A percentile compares a stretch with the other conserved stretches of the same genome.
Evolutionary conservation across 2,888 invertebrate genomes (phyloP).

Genomic region (Callyntrura sp.): DNA sequence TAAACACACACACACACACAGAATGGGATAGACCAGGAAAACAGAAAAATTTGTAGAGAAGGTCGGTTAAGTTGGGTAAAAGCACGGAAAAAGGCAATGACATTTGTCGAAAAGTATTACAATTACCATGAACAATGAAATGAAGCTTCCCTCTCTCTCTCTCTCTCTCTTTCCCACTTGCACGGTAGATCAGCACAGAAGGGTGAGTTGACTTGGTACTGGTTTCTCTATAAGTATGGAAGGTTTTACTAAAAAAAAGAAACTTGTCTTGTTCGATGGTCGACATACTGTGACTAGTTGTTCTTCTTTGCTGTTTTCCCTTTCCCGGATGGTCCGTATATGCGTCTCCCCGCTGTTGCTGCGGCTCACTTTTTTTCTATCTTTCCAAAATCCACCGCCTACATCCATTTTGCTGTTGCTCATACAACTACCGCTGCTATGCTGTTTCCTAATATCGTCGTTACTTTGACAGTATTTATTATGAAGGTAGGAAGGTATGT

Average conservation of each 20-base stretch:
- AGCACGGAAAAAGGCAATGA: conserved; percentile 77
- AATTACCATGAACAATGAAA: conserved; percentile 71
- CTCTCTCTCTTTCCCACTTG: background rate
- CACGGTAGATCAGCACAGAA: too few species aligned
- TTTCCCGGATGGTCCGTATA: conserved; percentile 23
- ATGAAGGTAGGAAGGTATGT: too few species aligned
- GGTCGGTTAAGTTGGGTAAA: conserved; percentile 60
- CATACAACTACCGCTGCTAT: too few species aligned
- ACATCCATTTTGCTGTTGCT: background rate
- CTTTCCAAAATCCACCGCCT: background rate
- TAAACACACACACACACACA: too few species aligned
- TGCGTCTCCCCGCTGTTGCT: background rate
- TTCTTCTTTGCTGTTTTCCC: background rate
- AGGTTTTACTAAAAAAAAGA: too few species aligned
- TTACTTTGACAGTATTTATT: too few species aligned
- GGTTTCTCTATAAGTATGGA: too few species aligned
- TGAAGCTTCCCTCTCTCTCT: conserved; percentile 19
- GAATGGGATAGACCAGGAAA: too few species aligned
- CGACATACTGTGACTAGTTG: conserved; percentile 36
- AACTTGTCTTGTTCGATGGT: background rate
- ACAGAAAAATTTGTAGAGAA: conserved; percentile 22
- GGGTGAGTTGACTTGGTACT: background rate
- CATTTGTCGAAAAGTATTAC: conserved; percentile 77
- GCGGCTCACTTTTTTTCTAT: background rate
- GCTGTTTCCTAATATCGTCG: background rate